phyloP scores from a whole-genome alignment of 2,888 invertebrate species.

The Phalangium opilio region DNA sequence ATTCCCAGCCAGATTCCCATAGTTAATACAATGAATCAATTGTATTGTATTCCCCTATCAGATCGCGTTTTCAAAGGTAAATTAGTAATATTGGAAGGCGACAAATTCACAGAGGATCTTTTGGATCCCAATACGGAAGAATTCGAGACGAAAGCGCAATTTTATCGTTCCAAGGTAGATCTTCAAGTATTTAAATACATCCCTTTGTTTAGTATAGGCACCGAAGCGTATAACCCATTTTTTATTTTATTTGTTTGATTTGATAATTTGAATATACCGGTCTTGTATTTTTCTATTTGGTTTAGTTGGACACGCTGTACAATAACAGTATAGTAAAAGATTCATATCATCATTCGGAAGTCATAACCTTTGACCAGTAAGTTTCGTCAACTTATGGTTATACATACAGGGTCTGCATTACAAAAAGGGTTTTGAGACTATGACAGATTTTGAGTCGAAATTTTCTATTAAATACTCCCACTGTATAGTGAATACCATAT shows the following conservation, averaged over 20 bases:
- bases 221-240: no score
- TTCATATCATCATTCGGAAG: slow-evolving; percentile 16
- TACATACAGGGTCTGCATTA: no score
- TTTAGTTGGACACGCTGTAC: slow-evolving; percentile 18
- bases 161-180: slow-evolving; percentile 59
- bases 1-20: no score
- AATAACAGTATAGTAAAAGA: slow-evolving; percentile 18
- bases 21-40: no score
- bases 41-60: slow-evolving; percentile 24
- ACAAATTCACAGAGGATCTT: slow-evolving; percentile 50
- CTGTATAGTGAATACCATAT: no score
- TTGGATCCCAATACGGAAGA: slow-evolving; percentile 49
- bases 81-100: slow-evolving; percentile 52
- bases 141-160: slow-evolving; percentile 55
- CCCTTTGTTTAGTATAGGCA: no score
- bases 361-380: slow-evolving; percentile 20
- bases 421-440: no score
- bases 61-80: slow-evolving; percentile 69
- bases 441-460: no score
- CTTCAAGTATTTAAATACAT: slow-evolving; percentile 54
- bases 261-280: no score
- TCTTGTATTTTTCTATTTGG: slow-evolving; percentile 2
- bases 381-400: no score
- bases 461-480: no score
- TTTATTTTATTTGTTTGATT: no score